Percentiles rank a stretch among this genome's conserved stretches.
Evolutionary conservation across 2,113 vertebrate species (phyloP).

Genomic region (Lepisosteus oculatus): DNA sequence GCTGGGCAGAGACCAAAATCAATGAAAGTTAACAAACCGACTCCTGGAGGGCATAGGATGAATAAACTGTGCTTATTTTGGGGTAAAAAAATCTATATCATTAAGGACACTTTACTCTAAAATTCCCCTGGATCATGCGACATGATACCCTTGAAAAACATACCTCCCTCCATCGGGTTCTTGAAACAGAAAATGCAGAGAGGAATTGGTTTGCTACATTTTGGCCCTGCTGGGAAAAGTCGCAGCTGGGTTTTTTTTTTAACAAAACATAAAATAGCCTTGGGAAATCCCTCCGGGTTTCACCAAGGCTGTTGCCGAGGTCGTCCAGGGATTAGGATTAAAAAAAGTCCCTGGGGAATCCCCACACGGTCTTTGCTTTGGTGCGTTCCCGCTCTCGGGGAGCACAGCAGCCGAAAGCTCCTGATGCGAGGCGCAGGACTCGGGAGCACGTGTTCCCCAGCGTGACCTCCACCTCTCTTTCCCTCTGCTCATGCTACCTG

Average conservation of each 20-base stretch:
- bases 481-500: not conserved
- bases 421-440: no score
- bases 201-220: slow-evolving; percentile 6
- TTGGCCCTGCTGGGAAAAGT: not conserved
- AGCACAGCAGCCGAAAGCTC: no score
- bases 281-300: slow-evolving; percentile 11
- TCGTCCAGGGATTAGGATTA: slow-evolving; percentile 12
- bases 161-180: not conserved
- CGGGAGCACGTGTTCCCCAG: no score
- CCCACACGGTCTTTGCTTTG: slow-evolving; percentile 3
- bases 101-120: no score
- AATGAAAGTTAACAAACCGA: no score
- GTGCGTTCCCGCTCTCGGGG: not conserved
- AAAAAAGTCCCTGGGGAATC: not conserved
- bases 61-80: no score
- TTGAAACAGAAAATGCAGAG: not conserved
- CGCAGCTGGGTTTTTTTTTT: slow-evolving; percentile 1
- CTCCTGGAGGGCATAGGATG: no score
- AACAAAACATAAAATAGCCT: slow-evolving; percentile 8
- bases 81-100: no score
- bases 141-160: no score
- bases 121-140: no score
- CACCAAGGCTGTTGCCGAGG: not conserved
- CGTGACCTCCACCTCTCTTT: no score
- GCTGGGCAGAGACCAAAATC: no score